Evolutionary conservation across 2,888 invertebrate species (phyloP).

Genomic region (Elmis aenea): DNA sequence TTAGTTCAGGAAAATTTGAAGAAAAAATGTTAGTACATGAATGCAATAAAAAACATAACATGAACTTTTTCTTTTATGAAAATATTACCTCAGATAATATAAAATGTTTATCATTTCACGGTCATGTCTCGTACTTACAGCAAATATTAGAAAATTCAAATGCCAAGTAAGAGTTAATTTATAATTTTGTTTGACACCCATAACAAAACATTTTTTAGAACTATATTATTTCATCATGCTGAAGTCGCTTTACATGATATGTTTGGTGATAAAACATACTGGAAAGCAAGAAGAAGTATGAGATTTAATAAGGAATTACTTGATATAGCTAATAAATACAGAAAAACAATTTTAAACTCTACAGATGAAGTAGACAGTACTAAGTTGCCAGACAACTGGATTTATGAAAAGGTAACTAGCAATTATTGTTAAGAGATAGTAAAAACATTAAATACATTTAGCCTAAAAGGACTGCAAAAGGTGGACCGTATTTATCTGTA

Average conservation of each 20-base stretch:
- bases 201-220: slow-evolving; percentile 41
- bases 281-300: slow-evolving; percentile 88
- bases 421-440: slow-evolving; percentile 1
- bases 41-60: slow-evolving; percentile 48
- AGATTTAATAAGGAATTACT: slow-evolving; percentile 70
- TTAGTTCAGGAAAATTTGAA: slow-evolving; percentile 72
- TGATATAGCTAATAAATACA: slow-evolving; percentile 63
- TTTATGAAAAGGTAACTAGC: slow-evolving; percentile 48
- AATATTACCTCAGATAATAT: slow-evolving; percentile 62
- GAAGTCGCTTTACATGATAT: slow-evolving; percentile 83
- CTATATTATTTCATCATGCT: slow-evolving; percentile 69
- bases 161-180: slow-evolving; percentile 42
- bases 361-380: slow-evolving; percentile 56
- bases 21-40: slow-evolving; percentile 70
- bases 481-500: slow-evolving; percentile 72
- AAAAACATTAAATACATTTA: slow-evolving; percentile 29
- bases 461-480: slow-evolving; percentile 50
- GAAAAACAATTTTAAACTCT: slow-evolving; percentile 59
- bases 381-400: slow-evolving; percentile 58
- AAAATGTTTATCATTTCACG: slow-evolving; percentile 81
- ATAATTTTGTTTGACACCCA: neutral
- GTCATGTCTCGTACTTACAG: slow-evolving; percentile 60
- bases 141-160: slow-evolving; percentile 52
- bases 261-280: slow-evolving; percentile 80
- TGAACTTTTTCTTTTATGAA: slow-evolving; percentile 66